Percentiles rank a stretch among this genome's conserved stretches.
Conservation (phyloP, 2,113 vertebrate genomes). For the Sterna hirundo region DNA sequence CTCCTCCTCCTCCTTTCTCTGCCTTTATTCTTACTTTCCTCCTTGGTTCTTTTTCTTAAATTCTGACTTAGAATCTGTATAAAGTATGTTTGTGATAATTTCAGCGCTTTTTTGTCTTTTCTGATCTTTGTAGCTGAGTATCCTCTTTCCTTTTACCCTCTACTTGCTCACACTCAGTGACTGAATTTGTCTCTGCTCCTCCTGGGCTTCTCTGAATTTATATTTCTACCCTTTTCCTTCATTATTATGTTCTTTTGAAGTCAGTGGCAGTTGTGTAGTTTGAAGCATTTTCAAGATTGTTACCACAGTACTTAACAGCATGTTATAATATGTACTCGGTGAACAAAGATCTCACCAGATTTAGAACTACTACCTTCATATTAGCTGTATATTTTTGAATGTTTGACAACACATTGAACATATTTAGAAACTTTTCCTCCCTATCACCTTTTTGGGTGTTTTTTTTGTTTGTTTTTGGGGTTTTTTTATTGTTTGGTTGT, state of each 20-base stretch:
- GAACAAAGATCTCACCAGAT: neutral
- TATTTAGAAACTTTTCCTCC: neutral
- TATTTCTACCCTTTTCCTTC: neutral
- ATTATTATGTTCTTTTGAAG: neutral
- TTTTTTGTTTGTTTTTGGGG: too few species aligned
- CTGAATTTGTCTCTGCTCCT: neutral
- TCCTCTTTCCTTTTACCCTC: neutral
- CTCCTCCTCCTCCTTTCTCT: neutral
- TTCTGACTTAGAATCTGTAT: neutral
- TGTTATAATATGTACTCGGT: neutral
- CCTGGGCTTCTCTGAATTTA: neutral
- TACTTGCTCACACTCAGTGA: neutral
- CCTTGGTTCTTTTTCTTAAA: neutral
- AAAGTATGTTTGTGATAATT: neutral
- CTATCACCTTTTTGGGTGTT: neutral
- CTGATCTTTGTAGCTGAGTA: neutral
- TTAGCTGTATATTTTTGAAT: neutral
- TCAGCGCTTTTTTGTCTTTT: neutral
- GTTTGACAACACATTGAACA: neutral
- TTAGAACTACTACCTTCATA: neutral
- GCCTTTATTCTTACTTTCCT: neutral
- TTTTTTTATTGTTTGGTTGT: neutral
- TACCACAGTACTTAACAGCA: neutral
- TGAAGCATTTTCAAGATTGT: neutral
- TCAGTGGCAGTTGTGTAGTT: neutral